Evolutionary conservation across 2,797 vertebrate genomes (phyloP), one percentile per base, ranked within the genome.

Genomic region (Alosa sapidissima): DNA sequence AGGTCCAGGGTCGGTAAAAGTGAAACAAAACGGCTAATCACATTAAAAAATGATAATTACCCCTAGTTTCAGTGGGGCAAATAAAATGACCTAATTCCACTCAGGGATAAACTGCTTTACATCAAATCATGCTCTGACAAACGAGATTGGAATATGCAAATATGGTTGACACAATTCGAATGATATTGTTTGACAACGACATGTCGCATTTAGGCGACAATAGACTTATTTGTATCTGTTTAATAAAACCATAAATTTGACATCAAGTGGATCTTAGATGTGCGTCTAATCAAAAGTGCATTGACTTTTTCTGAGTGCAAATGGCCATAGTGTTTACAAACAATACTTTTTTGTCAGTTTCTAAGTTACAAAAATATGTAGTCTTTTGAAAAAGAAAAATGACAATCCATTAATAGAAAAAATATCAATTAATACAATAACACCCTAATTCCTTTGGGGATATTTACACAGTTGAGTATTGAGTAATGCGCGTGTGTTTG

Each of bases 121-220:
- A 83, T 60, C 55, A 83, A 60, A 83, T 21, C 55, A 62, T 83
- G 21, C 82, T 45, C 13, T 78, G 72, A 41, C 82, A 24, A 62
- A 83, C 55, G 55, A 83, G 54, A 52, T 83, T 83, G 16, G 41
- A 47, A 45, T 83, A 62, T 83, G 54, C 55, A 83, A 83, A 60
- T 62, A 62, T 62, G 82, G 16, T 52, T 83, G 54, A 83, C 54
- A 83, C 60, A 28, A 45, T 47, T 78, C 41, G 36, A 78, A 78
- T 78, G 45, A 78, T 78, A 78, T 78, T 78, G 72, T 78, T 78
- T 78, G 72, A 78, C 72, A 78, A 78, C 72, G 72, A 78, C 72
- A 78, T 78, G 72, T 78, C 72, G 72, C 41, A 78, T 78, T 78
- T 78, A 78, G 24, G 41, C 16, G 72, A 78, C 72, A 78, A 78